Conservation (phyloP, 2,888 invertebrate species). For the Steinernema scapterisci region DNA sequence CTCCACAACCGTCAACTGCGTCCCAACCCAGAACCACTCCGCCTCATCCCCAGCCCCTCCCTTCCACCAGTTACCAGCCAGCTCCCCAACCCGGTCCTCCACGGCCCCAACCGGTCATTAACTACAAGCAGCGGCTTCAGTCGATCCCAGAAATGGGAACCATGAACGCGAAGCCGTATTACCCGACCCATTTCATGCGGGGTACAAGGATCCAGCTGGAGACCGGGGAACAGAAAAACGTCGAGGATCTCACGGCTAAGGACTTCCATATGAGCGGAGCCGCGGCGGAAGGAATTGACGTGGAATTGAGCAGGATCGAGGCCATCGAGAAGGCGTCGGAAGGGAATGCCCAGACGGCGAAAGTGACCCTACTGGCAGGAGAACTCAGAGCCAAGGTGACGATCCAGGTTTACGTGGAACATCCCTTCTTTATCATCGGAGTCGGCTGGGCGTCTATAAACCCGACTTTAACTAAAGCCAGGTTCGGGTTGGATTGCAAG, state of each 20-base stretch:
- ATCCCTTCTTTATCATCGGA: constrained; percentile 12
- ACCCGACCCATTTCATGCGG: constrained; percentile 18
- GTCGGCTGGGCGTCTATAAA: background rate
- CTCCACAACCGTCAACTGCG: constrained; percentile 12
- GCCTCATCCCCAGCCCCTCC: background rate
- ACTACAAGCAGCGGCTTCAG: background rate
- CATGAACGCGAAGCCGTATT: background rate
- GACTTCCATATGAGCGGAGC: constrained; percentile 23
- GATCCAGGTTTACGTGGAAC: constrained; percentile 21
- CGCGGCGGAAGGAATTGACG: background rate
- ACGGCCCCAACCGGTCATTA: background rate
- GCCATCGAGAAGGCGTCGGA: constrained; percentile 7
- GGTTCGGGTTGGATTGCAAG: constrained; percentile 26
- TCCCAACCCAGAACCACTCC: constrained; percentile 17
- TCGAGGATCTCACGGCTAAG: background rate
- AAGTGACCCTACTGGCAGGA: background rate
- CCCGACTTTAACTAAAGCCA: background rate
- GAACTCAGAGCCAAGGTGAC: background rate
- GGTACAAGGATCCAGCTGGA: constrained; percentile 20
- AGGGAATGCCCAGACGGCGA: background rate
- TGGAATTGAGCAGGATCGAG: constrained; percentile 1
- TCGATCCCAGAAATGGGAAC: constrained; percentile 17
- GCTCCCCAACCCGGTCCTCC: background rate
- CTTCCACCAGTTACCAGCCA: constrained; percentile 12
- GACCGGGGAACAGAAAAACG: background rate